Base-by-base conservation (phyloP, 2,888 invertebrate species). In the Luperina nickerlii region DNA sequence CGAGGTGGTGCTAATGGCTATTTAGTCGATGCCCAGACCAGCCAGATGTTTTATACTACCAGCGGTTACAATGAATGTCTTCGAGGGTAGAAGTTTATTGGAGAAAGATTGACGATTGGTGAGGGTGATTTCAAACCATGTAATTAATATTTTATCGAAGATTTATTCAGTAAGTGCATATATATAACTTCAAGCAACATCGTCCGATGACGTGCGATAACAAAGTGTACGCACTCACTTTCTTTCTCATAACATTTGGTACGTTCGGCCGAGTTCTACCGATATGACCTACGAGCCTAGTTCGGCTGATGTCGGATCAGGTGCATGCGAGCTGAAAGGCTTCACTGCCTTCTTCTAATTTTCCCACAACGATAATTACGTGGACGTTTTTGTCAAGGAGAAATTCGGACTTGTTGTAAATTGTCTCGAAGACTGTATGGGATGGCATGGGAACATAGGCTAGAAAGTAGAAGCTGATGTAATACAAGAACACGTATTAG, bases 1-100 rank as follows among this genome's bases (percentile, higher is more conserved):
- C 82, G 87, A 88, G 74, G 63, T 13, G 60, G 32, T 70, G 0
- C 76, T 81, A 78, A 84, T 78, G 62, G 45, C 15, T 75, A 63
- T 85, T 86, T 85, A 48, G 85, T 85, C 5, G 74, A 11, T 27
- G 42, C 57, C 24, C 74, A 75, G 27, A 24, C 27, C 68, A 68
- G 60, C 57, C 80, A 76, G 68, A 68, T 80, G 80, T 51, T 78
- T 74, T 57, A 27, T 54, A 54, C 73, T 67, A 54, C 71, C 48
- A 48, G 54, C 42, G 57, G 13, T 67, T 57, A 57, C 18, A 32
- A 80, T 71, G 18, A 32, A 74, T 45, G 18, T 70, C 42, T 65
- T 70, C 27, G 32, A 51, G 13, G 27, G 6, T 0, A 54, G 5
- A 32, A 38, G 5, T 68, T 68, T 81, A 71, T 76, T 71, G 63